Evolutionary conservation across 2,797 vertebrate species (phyloP), one percentile per base, ranked within the genome.

Genomic region (Pseudotriccus pelzelni): DNA sequence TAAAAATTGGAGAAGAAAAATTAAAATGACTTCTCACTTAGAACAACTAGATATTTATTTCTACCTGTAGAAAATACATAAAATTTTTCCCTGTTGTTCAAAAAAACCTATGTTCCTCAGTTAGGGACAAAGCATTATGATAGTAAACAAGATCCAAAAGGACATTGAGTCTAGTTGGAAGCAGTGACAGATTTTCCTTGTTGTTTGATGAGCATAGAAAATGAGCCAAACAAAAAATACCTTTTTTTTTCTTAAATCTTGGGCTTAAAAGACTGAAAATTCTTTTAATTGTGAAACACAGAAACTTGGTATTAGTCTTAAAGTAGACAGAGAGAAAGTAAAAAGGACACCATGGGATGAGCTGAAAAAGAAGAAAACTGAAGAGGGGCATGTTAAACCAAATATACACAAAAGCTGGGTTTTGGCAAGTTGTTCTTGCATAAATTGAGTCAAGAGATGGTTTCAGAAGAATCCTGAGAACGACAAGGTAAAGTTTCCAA

Each of bases 381-480:
- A 64, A 50, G 10, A 53, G 3, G 2, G 7, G 0, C 4, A 7
- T 43, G 39, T 49, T 64, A 72, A 91, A 81, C 6, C 7, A 46
- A 91, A 47, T 20, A 24, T 3, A 37, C 4, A 34, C 1, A n/a
- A 59, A 59, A 4, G 2, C 8, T 77, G 28, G 0, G 1, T 23
- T 89, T 89, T 56, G 12, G 18, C 10, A 79, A 37, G 21, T 13
- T 72, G 5, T 36, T 62, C 39, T 63, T 52, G 18, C 9, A 28
- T 30, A 66, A 73, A 12, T 20, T 34, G 25, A 69, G 52, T 44
- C 4, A 1, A 56, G 25, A 79, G 9, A 19, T 44, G 17, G 9
- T 46, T 93, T 89, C 14, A 3, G 10, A 25, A 6, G 13, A 21
- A 75, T 59, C 5, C 23, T 59, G 32, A 63, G 37, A 87, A 58